Evolutionary conservation across 2,113 vertebrate species (phyloP).

Genomic region (human (Homo sapiens)): DNA sequence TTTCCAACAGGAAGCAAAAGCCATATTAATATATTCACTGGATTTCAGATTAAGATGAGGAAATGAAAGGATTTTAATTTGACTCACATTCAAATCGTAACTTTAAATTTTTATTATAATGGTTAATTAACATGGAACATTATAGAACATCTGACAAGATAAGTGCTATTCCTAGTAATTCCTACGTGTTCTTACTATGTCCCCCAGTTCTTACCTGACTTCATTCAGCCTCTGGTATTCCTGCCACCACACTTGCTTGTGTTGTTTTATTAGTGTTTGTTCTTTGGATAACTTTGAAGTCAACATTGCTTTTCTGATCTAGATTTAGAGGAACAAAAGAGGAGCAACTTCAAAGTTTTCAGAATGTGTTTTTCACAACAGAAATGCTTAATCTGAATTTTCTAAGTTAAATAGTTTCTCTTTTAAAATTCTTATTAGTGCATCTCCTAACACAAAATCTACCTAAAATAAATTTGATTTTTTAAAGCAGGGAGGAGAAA

Average conservation of each 20-base stretch:
- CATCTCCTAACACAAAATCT: background rate
- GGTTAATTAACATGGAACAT: background rate
- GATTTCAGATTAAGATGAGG: constrained; percentile 31
- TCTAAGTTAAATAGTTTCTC: background rate
- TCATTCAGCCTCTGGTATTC: constrained; percentile 87
- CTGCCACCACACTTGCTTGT: constrained; percentile 92
- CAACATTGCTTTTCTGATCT: constrained; percentile 89
- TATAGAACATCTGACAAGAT: background rate
- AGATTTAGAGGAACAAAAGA: constrained; percentile 63
- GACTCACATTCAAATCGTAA: background rate
- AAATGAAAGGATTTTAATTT: constrained; percentile 42
- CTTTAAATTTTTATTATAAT: background rate
- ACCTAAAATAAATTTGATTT: background rate
- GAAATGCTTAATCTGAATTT: constrained; percentile 29
- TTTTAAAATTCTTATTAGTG: background rate
- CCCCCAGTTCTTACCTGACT: constrained; percentile 86
- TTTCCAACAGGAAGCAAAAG: background rate
- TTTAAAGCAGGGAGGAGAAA: background rate
- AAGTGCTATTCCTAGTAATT: background rate
- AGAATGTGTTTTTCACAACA: background rate
- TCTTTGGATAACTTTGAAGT: constrained; percentile 90
- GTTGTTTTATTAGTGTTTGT: constrained; percentile 89
- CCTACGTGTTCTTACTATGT: background rate
- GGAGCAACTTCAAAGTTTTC: background rate
- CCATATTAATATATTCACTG: background rate